A percentile compares a stretch with the other conserved stretches of the same genome.
Evolutionary conservation across 1,140 invertebrate genomes (phyloP).

Genomic region (Bilobella aurantiaca): DNA sequence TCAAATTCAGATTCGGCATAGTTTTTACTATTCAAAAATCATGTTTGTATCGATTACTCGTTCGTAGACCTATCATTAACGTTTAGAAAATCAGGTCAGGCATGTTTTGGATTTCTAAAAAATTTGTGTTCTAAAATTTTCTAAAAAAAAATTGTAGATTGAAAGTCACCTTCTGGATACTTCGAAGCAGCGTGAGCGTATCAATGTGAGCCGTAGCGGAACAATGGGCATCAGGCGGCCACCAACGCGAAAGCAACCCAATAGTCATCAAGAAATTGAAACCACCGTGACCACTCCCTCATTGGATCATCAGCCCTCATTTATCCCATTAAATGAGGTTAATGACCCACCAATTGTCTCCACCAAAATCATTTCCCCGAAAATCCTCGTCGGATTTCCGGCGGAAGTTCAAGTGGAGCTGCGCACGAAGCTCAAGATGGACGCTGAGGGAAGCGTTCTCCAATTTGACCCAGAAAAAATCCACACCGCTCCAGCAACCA

Average conservation of each 20-base stretch:
- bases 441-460: neutral
- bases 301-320: neutral
- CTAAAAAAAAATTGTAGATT: constrained; percentile 38
- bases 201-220: constrained; percentile 43
- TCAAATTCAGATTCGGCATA: no score
- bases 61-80: neutral
- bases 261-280: neutral
- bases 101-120: no score
- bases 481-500: neutral
- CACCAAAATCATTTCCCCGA: constrained; percentile 32
- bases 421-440: constrained; percentile 26
- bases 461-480: neutral
- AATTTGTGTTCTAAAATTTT: no score
- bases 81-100: neutral
- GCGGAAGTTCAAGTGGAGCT: constrained; percentile 33
- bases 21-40: no score
- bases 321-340: neutral
- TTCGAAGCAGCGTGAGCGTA: constrained; percentile 44
- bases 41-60: no score
- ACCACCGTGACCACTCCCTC: neutral
- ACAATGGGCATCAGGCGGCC: constrained; percentile 42
- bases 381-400: constrained; percentile 34
- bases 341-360: constrained; percentile 9
- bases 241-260: constrained; percentile 40
- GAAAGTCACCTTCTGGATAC: constrained; percentile 45